phyloP scores from a whole-genome alignment of 2,797 vertebrate species.

The Myoxocephalus aenaeus region DNA sequence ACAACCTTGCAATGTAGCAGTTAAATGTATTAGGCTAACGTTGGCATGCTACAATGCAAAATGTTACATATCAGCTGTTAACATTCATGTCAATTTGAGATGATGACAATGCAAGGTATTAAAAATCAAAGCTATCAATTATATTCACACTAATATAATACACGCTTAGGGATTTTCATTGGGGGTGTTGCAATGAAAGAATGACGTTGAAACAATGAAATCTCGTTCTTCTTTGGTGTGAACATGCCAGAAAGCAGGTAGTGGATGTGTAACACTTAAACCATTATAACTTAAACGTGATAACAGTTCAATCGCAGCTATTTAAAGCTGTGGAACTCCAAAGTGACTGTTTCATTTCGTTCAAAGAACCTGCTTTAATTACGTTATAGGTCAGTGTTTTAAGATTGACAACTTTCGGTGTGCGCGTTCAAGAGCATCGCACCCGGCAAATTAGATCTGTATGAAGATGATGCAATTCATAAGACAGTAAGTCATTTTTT shows the following conservation, averaged over 20 bases:
- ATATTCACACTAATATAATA: background rate
- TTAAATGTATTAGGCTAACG: background rate
- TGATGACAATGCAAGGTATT: background rate
- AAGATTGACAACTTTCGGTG: constrained; percentile 25
- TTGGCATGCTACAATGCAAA: background rate
- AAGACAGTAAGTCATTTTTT: background rate
- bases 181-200: background rate
- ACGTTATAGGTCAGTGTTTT: constrained; percentile 30
- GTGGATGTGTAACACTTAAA: constrained; percentile 10
- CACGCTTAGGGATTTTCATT: background rate
- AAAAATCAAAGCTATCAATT: background rate
- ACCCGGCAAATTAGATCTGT: constrained; percentile 25
- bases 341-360: constrained; percentile 20
- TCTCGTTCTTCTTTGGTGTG: constrained; percentile 2
- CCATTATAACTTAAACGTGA: constrained; percentile 12
- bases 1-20: background rate
- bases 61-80: background rate
- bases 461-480: constrained; percentile 9
- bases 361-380: constrained; percentile 43
- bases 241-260: constrained; percentile 12
- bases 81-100: background rate
- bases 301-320: constrained; percentile 32
- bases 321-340: constrained; percentile 27
- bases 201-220: constrained; percentile 4
- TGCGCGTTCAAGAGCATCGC: constrained; percentile 7